phyloP scores from a whole-genome alignment of 2,797 vertebrate genomes.

The Rhynchonycteris naso region DNA sequence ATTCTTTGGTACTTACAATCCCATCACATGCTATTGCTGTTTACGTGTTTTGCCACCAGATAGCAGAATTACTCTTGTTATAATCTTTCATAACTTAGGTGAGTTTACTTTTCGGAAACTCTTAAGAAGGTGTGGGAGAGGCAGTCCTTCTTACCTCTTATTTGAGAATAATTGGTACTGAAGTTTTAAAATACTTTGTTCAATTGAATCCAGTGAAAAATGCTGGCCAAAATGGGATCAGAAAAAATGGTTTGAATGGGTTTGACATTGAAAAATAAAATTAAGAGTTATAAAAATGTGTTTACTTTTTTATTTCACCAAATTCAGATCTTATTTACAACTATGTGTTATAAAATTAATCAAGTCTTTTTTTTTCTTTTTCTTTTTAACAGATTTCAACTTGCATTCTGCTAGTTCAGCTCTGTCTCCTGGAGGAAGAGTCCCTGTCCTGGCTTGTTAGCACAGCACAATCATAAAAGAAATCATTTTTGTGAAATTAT shows the following conservation, averaged over 20 bases:
- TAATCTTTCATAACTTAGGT: slow-evolving; percentile 48
- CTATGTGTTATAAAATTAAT: neutral
- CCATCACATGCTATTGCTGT: slow-evolving; percentile 53
- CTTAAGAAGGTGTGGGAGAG: neutral
- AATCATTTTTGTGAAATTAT: neutral
- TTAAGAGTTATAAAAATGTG: slow-evolving; percentile 16
- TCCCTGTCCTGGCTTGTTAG: neutral
- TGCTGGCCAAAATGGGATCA: neutral
- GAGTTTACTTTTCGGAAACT: slow-evolving; percentile 52
- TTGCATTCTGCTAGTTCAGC: neutral
- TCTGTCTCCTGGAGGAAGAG: neutral
- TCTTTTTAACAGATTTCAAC: neutral
- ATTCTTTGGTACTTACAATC: neutral
- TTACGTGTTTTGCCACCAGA: slow-evolving; percentile 78
- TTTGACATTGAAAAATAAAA: slow-evolving; percentile 39
- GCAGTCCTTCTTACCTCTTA: neutral
- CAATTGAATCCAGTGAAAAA: slow-evolving; percentile 8
- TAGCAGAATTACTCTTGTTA: slow-evolving; percentile 80
- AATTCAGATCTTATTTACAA: slow-evolving; percentile 60
- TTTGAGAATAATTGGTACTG: slow-evolving; percentile 9
- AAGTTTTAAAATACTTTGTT: slow-evolving; percentile 8
- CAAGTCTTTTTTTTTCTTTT: neutral
- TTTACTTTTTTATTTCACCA: neutral
- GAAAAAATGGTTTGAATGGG: neutral
- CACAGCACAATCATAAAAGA: neutral